Conservation (phyloP, 2,113 vertebrate species). For the Oncorhynchus clarkii region DNA sequence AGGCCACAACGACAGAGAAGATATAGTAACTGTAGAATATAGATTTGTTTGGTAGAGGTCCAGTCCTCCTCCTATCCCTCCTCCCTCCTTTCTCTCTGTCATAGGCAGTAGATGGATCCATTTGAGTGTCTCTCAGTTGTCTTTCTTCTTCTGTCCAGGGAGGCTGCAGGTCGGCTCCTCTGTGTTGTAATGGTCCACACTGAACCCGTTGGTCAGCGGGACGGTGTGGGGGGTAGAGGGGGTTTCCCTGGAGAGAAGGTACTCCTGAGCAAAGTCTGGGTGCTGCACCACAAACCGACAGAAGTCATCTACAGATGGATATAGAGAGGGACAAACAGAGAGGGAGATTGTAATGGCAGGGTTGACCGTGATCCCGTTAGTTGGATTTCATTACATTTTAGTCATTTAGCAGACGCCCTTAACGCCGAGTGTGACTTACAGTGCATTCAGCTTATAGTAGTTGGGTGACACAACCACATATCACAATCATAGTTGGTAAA, state of each 20-base stretch:
- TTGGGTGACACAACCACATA: no score
- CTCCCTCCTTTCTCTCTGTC: neutral
- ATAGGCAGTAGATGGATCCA: neutral
- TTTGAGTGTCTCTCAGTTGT: conserved; percentile 15
- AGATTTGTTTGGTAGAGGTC: neutral
- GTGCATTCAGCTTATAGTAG: no score
- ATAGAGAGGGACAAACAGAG: neutral
- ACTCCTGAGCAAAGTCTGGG: conserved; percentile 80
- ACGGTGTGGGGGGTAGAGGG: conserved; percentile 41
- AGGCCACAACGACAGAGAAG: no score
- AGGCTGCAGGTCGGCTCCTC: neutral
- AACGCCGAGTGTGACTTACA: no score
- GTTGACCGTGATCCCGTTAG: no score
- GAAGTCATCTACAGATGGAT: conserved; percentile 76
- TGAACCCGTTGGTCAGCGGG: conserved; percentile 72
- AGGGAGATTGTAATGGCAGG: neutral
- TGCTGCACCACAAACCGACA: conserved; percentile 68
- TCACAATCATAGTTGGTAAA: no score
- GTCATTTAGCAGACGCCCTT: no score
- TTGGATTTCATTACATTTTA: no score
- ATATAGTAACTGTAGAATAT: no score
- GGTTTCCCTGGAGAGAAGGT: conserved; percentile 66
- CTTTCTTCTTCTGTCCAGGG: conserved; percentile 40
- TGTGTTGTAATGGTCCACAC: conserved; percentile 42
- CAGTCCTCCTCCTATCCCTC: neutral